These are phyloP conservation scores for Psittacula cyanocephala DNA, from an alignment of 2,113 vertebrate species.

Conservation along the genomic window DNA sequence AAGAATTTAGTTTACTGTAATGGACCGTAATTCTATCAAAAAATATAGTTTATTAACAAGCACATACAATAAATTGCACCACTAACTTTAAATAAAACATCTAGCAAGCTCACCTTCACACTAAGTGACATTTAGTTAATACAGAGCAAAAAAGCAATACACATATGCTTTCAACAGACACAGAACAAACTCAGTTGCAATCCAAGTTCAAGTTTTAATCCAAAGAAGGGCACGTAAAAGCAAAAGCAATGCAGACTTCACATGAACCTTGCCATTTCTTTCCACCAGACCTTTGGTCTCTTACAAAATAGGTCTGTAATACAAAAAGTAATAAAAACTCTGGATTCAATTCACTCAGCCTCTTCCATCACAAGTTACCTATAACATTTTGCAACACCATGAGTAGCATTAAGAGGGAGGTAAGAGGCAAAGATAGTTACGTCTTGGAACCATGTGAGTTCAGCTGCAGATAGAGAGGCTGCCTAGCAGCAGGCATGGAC, in stretches of 20 bases:
- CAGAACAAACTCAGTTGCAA: not conserved
- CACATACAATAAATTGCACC: slow-evolving; percentile 16
- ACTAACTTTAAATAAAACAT: slow-evolving; percentile 47
- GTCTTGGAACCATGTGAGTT: not conserved
- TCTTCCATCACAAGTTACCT: slow-evolving; percentile 20
- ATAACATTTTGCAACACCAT: slow-evolving; percentile 1
- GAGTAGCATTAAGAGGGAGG: not conserved
- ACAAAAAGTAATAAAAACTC: slow-evolving; percentile 53
- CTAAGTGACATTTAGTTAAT: slow-evolving; percentile 30
- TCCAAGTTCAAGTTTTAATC: slow-evolving; percentile 6
- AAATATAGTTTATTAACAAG: slow-evolving; percentile 60
- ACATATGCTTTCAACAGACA: slow-evolving; percentile 21
- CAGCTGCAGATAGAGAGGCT: not conserved
- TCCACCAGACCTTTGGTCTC: slow-evolving; percentile 12
- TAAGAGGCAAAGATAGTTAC: not conserved
- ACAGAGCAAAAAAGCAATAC: slow-evolving; percentile 29
- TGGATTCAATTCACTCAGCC: slow-evolving; percentile 49
- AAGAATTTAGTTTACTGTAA: slow-evolving; percentile 5
- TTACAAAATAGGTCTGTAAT: slow-evolving; percentile 47
- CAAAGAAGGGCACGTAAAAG: slow-evolving; percentile 4
- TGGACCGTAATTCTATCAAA: not conserved
- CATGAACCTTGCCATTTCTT: slow-evolving; percentile 34
- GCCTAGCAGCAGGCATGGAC: not conserved
- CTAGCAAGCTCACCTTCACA: slow-evolving; percentile 33
- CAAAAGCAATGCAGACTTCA: slow-evolving; percentile 26